Conservation (phyloP, 2,113 vertebrate genomes). For the Thunnus maccoyii region DNA sequence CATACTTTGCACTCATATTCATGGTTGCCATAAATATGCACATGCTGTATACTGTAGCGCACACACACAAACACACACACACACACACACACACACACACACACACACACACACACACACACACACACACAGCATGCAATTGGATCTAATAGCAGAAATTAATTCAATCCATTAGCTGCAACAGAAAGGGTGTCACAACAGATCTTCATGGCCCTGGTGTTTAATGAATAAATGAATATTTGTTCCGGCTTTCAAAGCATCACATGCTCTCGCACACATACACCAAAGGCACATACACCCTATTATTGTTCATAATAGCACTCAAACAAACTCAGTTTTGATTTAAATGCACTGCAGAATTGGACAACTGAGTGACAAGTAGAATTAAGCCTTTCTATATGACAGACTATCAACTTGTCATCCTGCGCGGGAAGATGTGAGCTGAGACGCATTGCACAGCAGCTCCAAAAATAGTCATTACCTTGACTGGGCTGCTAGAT, state of each 20-base stretch:
- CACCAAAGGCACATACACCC: slow-evolving; percentile 26
- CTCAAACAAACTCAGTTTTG: slow-evolving; percentile 65
- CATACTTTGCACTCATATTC: slow-evolving; percentile 41
- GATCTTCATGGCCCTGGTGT: slow-evolving; percentile 76
- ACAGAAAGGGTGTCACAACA: slow-evolving; percentile 82
- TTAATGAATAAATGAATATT: slow-evolving; percentile 90
- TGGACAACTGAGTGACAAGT: slow-evolving; percentile 76
- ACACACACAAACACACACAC: neutral
- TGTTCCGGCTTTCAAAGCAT: slow-evolving; percentile 76
- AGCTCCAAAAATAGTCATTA: slow-evolving; percentile 80
- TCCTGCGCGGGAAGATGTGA: slow-evolving; percentile 56
- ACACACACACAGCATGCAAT: slow-evolving; percentile 36
- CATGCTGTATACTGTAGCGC: neutral
- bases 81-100: slow-evolving; percentile 19
- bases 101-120: slow-evolving; percentile 12
- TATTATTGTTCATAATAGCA: slow-evolving; percentile 68
- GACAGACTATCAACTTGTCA: slow-evolving; percentile 75
- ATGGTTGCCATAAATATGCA: slow-evolving; percentile 24
- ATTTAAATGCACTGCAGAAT: slow-evolving; percentile 74
- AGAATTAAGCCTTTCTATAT: slow-evolving; percentile 71
- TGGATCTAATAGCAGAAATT: slow-evolving; percentile 81
- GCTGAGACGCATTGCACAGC: slow-evolving; percentile 33
- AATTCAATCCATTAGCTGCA: slow-evolving; percentile 84
- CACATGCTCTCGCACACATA: slow-evolving; percentile 36
- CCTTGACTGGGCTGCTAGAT: slow-evolving; percentile 73